Conservation (phyloP, 2,113 vertebrate genomes). For the Rhinogobius similis region DNA sequence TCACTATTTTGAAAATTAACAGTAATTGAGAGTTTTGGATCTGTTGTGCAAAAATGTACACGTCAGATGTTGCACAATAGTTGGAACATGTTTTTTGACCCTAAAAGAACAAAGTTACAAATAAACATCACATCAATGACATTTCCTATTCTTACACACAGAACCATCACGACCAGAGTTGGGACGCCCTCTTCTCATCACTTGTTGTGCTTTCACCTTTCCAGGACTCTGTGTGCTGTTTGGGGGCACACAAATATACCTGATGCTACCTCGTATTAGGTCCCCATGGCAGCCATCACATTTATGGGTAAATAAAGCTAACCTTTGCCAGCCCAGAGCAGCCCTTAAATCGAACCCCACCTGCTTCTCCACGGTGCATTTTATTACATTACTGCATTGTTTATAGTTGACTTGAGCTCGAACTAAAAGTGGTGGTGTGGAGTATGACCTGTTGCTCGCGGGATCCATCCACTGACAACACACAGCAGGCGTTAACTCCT, state of each 20-base stretch:
- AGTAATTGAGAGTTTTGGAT: no score
- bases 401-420: conserved; percentile 22
- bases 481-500: conserved; percentile 30
- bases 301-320: conserved; percentile 58
- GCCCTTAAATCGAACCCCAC: conserved; percentile 24
- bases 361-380: conserved; percentile 11
- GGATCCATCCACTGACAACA: conserved; percentile 30
- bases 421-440: conserved; percentile 25
- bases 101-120: no score
- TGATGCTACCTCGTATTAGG: conserved; percentile 56
- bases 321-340: conserved; percentile 5
- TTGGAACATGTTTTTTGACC: no score
- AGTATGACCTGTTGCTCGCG: conserved; percentile 19
- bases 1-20: no score
- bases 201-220: conserved; percentile 53
- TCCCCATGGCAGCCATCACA: conserved; percentile 41
- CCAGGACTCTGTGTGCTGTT: not conserved
- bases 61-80: no score
- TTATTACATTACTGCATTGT: conserved; percentile 26
- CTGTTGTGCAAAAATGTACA: no score
- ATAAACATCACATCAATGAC: no score
- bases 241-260: conserved; percentile 35
- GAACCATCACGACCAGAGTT: not conserved
- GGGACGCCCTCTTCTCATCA: conserved; percentile 56
- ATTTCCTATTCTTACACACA: not conserved